phyloP scores from a whole-genome alignment of 2,797 vertebrate species.

The Gymnodraco acuticeps region DNA sequence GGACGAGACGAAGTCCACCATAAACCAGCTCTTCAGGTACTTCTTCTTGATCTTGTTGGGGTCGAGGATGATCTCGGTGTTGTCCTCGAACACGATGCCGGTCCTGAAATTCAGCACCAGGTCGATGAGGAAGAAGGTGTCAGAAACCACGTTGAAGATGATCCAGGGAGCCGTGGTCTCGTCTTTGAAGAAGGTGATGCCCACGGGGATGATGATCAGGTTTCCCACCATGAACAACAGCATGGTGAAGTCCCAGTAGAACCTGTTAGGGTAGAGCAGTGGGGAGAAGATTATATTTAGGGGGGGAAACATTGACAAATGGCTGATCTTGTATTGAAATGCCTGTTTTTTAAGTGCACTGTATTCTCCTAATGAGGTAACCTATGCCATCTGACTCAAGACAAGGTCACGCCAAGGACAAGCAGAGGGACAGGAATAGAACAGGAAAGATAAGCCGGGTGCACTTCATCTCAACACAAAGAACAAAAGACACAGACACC shows the following conservation, averaged over 20 bases:
- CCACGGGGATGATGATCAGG: conserved; percentile 97
- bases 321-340: not conserved
- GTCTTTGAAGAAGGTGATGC: conserved; percentile 99
- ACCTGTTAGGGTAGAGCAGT: conserved; percentile 80
- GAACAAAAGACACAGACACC: not conserved
- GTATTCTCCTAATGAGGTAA: conserved; percentile 7
- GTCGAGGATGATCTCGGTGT: conserved; percentile 98
- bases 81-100: conserved; percentile 97
- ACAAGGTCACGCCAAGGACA: conserved; percentile 71
- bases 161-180: conserved; percentile 98
- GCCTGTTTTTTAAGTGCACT: not conserved
- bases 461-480: conserved; percentile 27
- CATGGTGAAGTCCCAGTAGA: conserved; percentile 99
- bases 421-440: conserved; percentile 2
- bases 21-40: conserved; percentile 97
- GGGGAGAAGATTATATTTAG: conserved; percentile 2
- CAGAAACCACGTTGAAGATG: conserved; percentile 98
- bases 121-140: conserved; percentile 98
- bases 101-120: conserved; percentile 98
- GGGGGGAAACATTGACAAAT: conserved; percentile 6
- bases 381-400: conserved; percentile 9
- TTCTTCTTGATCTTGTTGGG: conserved; percentile 95
- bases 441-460: conserved; percentile 34
- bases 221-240: conserved; percentile 99
- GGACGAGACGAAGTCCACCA: conserved; percentile 98